Conservation (phyloP, 1,140 invertebrate genomes). For the Trachymyrmex cornetzi region DNA sequence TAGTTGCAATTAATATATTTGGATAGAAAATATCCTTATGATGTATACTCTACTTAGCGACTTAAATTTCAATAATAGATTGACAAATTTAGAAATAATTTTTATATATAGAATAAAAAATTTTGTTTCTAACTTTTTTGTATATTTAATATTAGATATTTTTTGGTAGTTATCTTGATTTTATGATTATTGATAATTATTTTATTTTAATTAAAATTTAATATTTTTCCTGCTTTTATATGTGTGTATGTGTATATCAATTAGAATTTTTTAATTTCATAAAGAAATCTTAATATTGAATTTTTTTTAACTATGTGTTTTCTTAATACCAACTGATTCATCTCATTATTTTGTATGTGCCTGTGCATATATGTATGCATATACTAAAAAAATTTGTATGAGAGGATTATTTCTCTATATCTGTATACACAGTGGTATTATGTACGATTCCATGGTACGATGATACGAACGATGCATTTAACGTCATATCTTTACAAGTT, state of each 20-base stretch:
- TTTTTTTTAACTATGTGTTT: too few relatives aligned
- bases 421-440: not conserved
- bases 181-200: not conserved
- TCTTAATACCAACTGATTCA: too few relatives aligned
- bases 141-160: not conserved
- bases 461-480: slow-evolving; percentile 1
- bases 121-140: not conserved
- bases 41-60: not conserved
- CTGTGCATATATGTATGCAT: too few relatives aligned
- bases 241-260: not conserved
- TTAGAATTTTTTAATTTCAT: not conserved
- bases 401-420: not conserved
- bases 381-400: not conserved
- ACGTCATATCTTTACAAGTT: not conserved
- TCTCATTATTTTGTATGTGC: too few relatives aligned
- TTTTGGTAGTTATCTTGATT: not conserved
- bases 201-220: not conserved
- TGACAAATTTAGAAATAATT: not conserved
- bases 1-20: not conserved
- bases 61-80: not conserved
- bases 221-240: not conserved
- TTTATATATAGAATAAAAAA: not conserved
- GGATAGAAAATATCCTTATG: not conserved
- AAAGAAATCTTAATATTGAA: not conserved
- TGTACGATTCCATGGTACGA: not conserved